phyloP scores from a whole-genome alignment of 2,797 vertebrate species.

The Tokudaia muenninki region DNA sequence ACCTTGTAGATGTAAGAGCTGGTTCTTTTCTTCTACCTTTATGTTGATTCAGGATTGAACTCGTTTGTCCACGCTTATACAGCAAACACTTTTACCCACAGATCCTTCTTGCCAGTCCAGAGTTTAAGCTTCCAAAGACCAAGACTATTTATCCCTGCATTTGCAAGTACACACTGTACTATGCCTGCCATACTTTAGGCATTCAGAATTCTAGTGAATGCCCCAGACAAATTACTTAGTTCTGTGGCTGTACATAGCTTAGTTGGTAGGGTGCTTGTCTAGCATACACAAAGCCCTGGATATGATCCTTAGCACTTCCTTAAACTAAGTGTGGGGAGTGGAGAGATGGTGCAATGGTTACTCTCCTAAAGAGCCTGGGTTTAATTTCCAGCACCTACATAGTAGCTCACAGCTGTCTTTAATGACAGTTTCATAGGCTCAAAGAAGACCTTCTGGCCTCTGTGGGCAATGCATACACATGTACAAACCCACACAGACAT shows the following conservation, averaged over 20 bases:
- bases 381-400: background rate
- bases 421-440: background rate
- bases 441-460: background rate
- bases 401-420: background rate
- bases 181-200: background rate
- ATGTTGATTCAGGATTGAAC: background rate
- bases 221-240: constrained; percentile 23
- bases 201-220: constrained; percentile 35
- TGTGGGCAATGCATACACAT: background rate
- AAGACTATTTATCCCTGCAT: constrained; percentile 19
- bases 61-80: background rate
- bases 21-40: background rate
- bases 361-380: background rate
- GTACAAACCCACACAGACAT: background rate
- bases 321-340: background rate
- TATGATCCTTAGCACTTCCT: background rate
- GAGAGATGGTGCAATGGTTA: background rate
- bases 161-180: background rate
- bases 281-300: background rate
- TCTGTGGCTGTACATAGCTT: background rate
- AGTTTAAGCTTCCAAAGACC: constrained; percentile 31
- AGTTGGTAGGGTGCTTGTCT: background rate
- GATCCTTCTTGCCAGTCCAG: background rate
- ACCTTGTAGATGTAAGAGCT: background rate
- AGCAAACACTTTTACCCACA: background rate